A percentile compares a stretch with the other conserved stretches of the same genome.
Evolutionary conservation across 2,113 vertebrate species (phyloP).

Genomic region (Calidris pugnax): DNA sequence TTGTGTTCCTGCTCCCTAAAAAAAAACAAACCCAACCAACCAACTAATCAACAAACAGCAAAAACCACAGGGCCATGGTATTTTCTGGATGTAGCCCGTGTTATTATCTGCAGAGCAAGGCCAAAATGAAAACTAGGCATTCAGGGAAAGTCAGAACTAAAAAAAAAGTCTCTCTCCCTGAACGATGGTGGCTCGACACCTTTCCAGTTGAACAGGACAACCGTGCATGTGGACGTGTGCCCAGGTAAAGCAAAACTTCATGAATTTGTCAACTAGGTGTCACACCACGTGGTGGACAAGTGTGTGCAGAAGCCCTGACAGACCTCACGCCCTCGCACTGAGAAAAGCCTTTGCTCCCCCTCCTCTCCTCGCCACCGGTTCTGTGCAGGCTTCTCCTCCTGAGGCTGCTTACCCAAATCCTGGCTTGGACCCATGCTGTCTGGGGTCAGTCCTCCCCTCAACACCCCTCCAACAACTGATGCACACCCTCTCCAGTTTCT

Average conservation of each 20-base stretch:
- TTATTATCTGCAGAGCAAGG: background rate
- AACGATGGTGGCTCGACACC: background rate
- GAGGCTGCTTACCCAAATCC: background rate
- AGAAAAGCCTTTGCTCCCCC: background rate
- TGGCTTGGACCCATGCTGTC: rapidly evolving
- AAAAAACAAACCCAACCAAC: background rate
- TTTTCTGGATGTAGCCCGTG: background rate
- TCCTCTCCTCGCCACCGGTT: background rate
- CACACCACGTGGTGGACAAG: rapidly evolving
- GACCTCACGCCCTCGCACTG: background rate
- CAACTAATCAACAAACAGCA: background rate
- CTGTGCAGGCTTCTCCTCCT: background rate
- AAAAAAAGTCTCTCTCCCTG: background rate
- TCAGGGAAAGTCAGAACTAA: background rate
- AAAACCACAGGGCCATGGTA: background rate
- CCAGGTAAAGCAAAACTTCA: background rate
- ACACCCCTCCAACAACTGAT: background rate
- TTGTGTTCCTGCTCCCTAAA: background rate
- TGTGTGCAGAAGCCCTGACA: rapidly evolving
- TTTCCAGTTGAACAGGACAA: background rate
- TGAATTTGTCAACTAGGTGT: background rate
- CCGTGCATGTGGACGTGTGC: background rate
- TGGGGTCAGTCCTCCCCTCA: background rate
- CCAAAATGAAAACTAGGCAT: background rate
- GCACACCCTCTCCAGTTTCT: background rate